Evolutionary conservation across 2,113 vertebrate species (phyloP), one percentile per base, ranked within the genome.

Genomic region (Platichthys flesus): DNA sequence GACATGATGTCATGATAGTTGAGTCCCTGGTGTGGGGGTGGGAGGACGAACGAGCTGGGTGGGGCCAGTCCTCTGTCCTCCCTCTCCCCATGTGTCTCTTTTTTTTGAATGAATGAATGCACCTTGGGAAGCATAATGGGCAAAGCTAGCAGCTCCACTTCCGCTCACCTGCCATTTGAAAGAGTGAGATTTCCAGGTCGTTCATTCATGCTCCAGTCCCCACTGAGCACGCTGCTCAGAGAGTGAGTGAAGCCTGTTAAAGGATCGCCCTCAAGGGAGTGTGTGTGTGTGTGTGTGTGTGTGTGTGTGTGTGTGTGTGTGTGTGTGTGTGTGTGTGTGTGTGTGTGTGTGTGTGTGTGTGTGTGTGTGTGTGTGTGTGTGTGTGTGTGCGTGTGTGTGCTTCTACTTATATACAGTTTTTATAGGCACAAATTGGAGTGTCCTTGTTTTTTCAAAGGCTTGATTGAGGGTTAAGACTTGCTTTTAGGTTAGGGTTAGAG

Each of bases 171-270:
- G 81, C 89, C 81, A 91, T 92, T 78, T 91, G 91, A 91, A 83
- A 89, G 85, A 84, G 78, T 79, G 82, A 89, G 79, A 92, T 90
- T 92, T 95, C 93, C 93, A 94, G 93, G 86, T 92, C 83, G 88
- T 82, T 92, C 88, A 93, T 92, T 91, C 91, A 94, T 63, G 49
- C 66, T 65, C 69, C 47, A 81, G 88, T 94, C 88, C 82, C 91
- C 68, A 24, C 83, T 94, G 91, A 93, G 89, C 79, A 26, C 72
- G 6, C 85, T 42, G 78, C 83, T 65, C 69, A 74, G 85, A 90
- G 82, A 81, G 90, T 65, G 83, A 89, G 85, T 87, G 90, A 87
- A 83, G 72, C 79, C 87, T 81, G 86, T 85, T 90, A 90, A 92
- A 94, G 81, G 81, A 92, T 93, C 82, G 76, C 71, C 84, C 89